Percentiles rank a stretch among this genome's conserved stretches.
Evolutionary conservation across 2,888 invertebrate genomes (phyloP).

Genomic region (Acholoe squamosa): DNA sequence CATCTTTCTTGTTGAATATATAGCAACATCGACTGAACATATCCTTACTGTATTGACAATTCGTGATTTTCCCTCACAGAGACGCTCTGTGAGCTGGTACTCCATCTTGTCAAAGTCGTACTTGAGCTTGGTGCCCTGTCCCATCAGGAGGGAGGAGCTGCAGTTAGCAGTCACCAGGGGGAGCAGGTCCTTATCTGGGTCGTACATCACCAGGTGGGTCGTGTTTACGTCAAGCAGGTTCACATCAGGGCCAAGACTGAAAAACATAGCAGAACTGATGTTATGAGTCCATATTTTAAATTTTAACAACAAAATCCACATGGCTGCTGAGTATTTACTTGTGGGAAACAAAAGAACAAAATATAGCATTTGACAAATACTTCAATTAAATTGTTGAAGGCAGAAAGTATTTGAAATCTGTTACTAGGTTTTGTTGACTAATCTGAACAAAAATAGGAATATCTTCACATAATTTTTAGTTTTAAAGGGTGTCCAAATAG

Average conservation of each 20-base stretch:
- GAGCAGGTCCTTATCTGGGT: constrained; percentile 45
- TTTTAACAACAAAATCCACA: too few relatives aligned
- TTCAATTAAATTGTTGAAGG: too few relatives aligned
- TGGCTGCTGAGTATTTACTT: too few relatives aligned
- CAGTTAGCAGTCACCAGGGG: constrained; percentile 32
- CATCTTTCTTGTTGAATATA: too few relatives aligned
- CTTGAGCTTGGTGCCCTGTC: constrained; percentile 18
- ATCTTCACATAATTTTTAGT: too few relatives aligned
- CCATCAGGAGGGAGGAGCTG: constrained; percentile 36
- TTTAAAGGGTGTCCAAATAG: too few relatives aligned
- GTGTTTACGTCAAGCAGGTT: neutral
- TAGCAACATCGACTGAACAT: neutral
- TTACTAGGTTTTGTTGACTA: too few relatives aligned
- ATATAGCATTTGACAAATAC: too few relatives aligned
- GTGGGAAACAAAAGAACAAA: too few relatives aligned
- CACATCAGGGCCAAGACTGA: neutral
- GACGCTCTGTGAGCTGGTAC: neutral
- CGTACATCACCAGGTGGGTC: constrained; percentile 24
- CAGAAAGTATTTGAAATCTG: too few relatives aligned
- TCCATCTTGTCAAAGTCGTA: constrained; percentile 27
- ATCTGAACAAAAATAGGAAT: too few relatives aligned
- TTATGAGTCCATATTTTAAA: too few relatives aligned
- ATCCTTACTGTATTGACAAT: neutral
- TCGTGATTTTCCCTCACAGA: neutral
- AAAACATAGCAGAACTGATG: neutral